Evolutionary conservation across 2,113 vertebrate genomes (phyloP).

Genomic region (Malurus alboscapulatus): DNA sequence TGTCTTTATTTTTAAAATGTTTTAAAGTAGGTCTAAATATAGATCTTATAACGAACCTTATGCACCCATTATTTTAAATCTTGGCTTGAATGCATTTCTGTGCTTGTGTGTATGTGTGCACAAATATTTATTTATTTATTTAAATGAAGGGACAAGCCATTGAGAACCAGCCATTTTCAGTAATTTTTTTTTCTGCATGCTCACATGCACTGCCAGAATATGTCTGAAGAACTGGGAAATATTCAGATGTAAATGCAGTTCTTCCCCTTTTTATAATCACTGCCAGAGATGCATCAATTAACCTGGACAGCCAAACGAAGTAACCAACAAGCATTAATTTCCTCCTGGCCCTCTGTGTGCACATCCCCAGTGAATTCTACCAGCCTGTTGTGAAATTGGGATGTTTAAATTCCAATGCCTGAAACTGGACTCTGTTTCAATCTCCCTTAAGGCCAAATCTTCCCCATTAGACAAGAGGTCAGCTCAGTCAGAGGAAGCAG

Average conservation of each 20-base stretch:
- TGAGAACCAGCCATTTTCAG: not conserved
- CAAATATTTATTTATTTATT: not conserved
- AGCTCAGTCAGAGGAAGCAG: not conserved
- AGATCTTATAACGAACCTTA: not conserved
- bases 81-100: not conserved
- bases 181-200: not conserved
- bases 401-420: not conserved
- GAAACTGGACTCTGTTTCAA: not conserved
- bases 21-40: not conserved
- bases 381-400: not conserved
- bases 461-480: not conserved
- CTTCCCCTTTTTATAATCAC: not conserved
- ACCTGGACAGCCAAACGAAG: not conserved
- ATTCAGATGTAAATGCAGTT: not conserved
- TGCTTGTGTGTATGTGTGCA: not conserved
- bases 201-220: not conserved
- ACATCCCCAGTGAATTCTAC: not conserved
- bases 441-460: conserved; percentile 5
- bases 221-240: not conserved
- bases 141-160: not conserved
- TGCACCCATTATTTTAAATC: not conserved
- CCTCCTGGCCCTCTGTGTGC: not conserved
- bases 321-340: conserved; percentile 2
- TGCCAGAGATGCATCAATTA: conserved; percentile 34
- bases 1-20: not conserved